Evolutionary conservation across 2,888 invertebrate species (phyloP), one percentile per base, ranked within the genome.

Genomic region (Brachyptera putata): DNA sequence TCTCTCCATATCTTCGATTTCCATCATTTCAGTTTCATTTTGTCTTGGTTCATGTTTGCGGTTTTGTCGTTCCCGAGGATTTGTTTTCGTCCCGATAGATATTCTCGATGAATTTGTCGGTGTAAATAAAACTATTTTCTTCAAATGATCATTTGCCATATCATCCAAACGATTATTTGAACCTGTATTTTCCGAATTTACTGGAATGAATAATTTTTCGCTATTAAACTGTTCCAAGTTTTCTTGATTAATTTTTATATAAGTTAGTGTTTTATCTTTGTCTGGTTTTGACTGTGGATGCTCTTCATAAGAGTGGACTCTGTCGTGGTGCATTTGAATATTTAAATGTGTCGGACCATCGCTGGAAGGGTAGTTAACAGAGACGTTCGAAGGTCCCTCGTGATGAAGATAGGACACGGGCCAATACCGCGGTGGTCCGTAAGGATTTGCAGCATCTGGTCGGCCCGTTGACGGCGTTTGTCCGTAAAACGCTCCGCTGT

Each of bases 381-480:
- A n/a, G 66, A 83, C 80, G 70, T 89, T 89, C 1, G 91, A 91
- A 2, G 92, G 91, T 34, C 85, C 83, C 62, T 86, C 85, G 71
- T 85, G 84, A 69, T 92, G 91, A 0, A 91, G 78, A 71, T 91
- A 92, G 0, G 89, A 86, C 16, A 91, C 85, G 0, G 91, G 91
- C 89, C 90, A 91, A 66, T 82, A 80, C 25, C 58, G 56, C 1
- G 59, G 63, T 1, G 58, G 57, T 1, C 63, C 63, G 24, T 60
- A 62, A 3, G 56, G 34, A 4, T 60, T 30, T 3, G 18, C 37
- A 2, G n/a, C 11, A 3, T 37, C 39, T 1, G 57, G 57, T 18
- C 39, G 24, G 25, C 7, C 14, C 14, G 57, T 34, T 14, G 36
- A 22, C 22, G 43, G n/a, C n/a, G n/a, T 72, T 63, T 66, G 57